Evolutionary conservation across 2,888 invertebrate genomes (phyloP).

Genomic region (Formica aserva): DNA sequence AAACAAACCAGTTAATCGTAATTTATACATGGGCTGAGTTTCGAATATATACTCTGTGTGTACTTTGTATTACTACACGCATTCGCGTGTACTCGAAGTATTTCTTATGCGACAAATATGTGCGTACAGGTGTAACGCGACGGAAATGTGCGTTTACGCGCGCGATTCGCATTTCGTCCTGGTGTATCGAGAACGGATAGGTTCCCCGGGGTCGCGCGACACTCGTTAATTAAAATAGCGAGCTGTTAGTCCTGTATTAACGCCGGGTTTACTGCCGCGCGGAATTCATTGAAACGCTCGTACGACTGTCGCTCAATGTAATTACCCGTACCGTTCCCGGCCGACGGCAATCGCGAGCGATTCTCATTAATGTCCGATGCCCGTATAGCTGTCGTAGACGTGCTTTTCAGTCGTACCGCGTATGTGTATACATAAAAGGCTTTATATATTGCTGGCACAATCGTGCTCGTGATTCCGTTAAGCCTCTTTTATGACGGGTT

Average conservation of each 20-base stretch:
- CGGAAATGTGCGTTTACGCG: neutral
- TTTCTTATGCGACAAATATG: conserved; percentile 8
- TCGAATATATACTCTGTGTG: neutral
- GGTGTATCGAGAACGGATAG: conserved; percentile 57
- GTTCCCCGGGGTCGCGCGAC: conserved; percentile 69
- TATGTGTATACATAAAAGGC: conserved; percentile 36
- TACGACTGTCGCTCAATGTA: conserved; percentile 68
- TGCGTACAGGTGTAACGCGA: conserved; percentile 14
- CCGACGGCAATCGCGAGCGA: conserved; percentile 64
- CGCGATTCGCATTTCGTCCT: conserved; percentile 36
- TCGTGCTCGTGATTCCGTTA: conserved; percentile 66
- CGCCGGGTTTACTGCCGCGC: conserved; percentile 79
- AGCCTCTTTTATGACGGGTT: conserved; percentile 56
- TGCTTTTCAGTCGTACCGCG: conserved; percentile 39
- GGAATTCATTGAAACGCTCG: conserved; percentile 82
- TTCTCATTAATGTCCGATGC: conserved; percentile 73
- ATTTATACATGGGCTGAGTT: neutral
- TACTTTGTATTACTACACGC: neutral
- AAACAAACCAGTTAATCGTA: neutral
- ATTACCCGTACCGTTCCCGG: conserved; percentile 71
- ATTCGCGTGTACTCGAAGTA: neutral
- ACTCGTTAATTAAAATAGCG: conserved; percentile 84
- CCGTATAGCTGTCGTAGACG: conserved; percentile 29
- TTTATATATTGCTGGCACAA: conserved; percentile 34
- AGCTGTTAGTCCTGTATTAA: conserved; percentile 81